Evolutionary conservation across 2,888 invertebrate species (phyloP).

Genomic region (Oxytorus armatus): DNA sequence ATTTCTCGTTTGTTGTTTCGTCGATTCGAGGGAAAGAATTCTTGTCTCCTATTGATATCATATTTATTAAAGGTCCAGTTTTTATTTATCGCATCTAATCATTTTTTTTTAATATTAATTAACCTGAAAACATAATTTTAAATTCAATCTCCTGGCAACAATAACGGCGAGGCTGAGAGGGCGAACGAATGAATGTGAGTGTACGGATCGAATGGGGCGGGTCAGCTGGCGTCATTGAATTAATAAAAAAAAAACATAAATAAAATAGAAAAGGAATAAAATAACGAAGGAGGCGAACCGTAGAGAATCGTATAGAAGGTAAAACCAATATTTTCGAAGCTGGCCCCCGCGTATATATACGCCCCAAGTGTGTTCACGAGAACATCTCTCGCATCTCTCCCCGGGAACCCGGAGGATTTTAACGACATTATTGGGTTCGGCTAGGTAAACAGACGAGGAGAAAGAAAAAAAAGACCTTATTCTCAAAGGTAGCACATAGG

Average conservation of each 20-base stretch:
- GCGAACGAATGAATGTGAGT: constrained; percentile 3
- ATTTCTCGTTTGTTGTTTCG: no score
- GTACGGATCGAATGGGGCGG: constrained; percentile 50
- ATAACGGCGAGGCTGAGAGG: constrained; percentile 1
- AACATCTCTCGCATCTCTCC: constrained; percentile 42
- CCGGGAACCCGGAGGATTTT: constrained; percentile 68
- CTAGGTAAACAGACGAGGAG: constrained; percentile 72
- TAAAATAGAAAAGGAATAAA: constrained; percentile 40
- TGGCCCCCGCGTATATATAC: constrained; percentile 62
- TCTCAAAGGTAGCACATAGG: constrained; percentile 43
- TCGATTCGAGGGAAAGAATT: no score
- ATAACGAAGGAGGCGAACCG: constrained; percentile 45
- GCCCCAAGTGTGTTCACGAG: constrained; percentile 29
- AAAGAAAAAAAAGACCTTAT: constrained; percentile 62
- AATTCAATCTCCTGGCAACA: constrained; percentile 34
- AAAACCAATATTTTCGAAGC: constrained; percentile 73
- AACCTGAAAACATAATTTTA: background rate
- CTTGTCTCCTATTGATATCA: no score
- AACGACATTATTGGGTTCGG: constrained; percentile 73
- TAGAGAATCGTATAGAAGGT: constrained; percentile 67
- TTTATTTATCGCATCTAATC: no score
- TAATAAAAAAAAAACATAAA: constrained; percentile 46
- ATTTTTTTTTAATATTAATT: no score
- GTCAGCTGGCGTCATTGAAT: constrained; percentile 66
- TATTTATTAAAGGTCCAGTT: no score